A percentile compares a stretch with the other conserved stretches of the same genome.
Evolutionary conservation across 2,113 vertebrate genomes (phyloP).

Genomic region (Merops nubicus): DNA sequence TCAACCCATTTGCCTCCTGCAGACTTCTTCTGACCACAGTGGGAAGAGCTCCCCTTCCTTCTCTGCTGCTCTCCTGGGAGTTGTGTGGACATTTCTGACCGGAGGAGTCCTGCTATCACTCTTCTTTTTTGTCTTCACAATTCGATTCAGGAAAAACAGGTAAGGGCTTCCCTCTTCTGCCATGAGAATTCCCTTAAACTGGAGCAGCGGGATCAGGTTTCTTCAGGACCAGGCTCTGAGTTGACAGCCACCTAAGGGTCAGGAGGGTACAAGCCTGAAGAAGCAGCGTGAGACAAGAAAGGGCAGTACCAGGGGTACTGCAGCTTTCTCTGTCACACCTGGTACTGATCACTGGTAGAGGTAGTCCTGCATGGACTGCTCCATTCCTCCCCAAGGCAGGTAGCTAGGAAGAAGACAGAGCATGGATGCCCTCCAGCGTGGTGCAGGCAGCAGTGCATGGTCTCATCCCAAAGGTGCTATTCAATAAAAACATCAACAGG

Average conservation of each 20-base stretch:
- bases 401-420: background rate
- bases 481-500: background rate
- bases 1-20: background rate
- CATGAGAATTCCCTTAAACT: background rate
- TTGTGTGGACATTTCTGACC: constrained; percentile 89
- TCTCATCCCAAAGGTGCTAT: background rate
- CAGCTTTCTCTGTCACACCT: background rate
- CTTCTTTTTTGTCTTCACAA: constrained; percentile 89
- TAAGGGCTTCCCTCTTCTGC: constrained; percentile 54
- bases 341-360: background rate
- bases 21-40: constrained; percentile 64
- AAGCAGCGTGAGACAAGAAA: background rate
- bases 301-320: background rate
- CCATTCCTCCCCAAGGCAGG: background rate
- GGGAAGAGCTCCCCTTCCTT: constrained; percentile 64
- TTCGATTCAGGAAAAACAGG: constrained; percentile 95
- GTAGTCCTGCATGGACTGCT: background rate
- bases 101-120: constrained; percentile 86
- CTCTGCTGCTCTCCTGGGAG: constrained; percentile 80
- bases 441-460: background rate
- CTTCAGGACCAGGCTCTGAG: background rate
- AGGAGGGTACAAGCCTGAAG: background rate
- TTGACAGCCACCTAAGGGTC: background rate
- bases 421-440: fast-evolving
- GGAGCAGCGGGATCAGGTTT: fast-evolving